A percentile compares a stretch with the other conserved stretches of the same genome.
Evolutionary conservation across 2,888 invertebrate species (phyloP).

Genomic region (Drosophila yooni): DNA sequence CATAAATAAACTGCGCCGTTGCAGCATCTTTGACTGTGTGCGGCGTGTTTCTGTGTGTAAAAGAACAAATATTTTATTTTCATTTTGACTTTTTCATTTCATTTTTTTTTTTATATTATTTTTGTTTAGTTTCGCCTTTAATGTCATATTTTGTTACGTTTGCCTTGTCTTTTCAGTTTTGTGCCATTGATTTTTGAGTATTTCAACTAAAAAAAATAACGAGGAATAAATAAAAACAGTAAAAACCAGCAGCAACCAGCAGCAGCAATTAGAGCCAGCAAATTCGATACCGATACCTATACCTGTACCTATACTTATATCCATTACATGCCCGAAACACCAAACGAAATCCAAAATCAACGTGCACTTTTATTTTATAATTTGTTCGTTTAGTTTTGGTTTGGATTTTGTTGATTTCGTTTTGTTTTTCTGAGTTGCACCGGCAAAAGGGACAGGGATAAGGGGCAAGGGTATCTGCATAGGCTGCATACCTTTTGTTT

Average conservation of each 20-base stretch:
- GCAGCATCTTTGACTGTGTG: constrained; percentile 30
- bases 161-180: constrained; percentile 72
- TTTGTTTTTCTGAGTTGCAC: neutral
- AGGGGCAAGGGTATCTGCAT: constrained; percentile 33
- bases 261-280: neutral
- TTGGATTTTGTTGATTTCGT: constrained; percentile 4
- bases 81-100: constrained; percentile 3
- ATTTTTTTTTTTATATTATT: constrained; percentile 24
- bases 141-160: constrained; percentile 61
- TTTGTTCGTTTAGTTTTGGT: constrained; percentile 27
- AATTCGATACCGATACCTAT: constrained; percentile 22
- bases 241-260: constrained; percentile 9
- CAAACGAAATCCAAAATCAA: constrained; percentile 29
- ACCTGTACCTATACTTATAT: constrained; percentile 9
- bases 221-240: constrained; percentile 19
- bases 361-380: constrained; percentile 38
- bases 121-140: constrained; percentile 50
- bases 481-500: constrained; percentile 79
- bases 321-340: neutral
- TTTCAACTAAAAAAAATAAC: constrained; percentile 28
- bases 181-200: constrained; percentile 71
- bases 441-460: constrained; percentile 4
- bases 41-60: constrained; percentile 11
- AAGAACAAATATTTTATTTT: constrained; percentile 30
- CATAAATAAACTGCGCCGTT: constrained; percentile 60